phyloP scores from a whole-genome alignment of 2,888 invertebrate genomes.

The Morpho helenor region DNA sequence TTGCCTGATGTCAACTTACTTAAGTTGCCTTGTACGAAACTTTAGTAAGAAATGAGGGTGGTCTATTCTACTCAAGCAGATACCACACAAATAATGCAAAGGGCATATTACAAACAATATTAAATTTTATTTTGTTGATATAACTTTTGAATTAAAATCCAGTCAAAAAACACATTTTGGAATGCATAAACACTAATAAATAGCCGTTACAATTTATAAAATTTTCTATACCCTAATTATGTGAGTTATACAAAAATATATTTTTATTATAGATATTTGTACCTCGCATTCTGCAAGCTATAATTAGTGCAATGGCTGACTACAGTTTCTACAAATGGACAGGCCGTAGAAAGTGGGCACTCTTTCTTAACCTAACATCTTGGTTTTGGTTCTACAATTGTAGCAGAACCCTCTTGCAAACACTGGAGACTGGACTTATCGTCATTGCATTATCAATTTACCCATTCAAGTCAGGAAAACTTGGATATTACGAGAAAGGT shows the following conservation, averaged over 20 bases:
- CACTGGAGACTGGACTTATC: conserved; percentile 89
- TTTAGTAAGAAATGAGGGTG: too few species aligned
- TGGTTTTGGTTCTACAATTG: conserved; percentile 97
- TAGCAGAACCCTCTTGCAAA: conserved; percentile 92
- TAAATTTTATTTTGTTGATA: too few species aligned
- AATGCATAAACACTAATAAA: too few species aligned
- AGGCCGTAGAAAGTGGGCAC: conserved; percentile 86
- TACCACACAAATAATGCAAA: too few species aligned
- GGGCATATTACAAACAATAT: too few species aligned
- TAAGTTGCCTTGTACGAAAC: too few species aligned
- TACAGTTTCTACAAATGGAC: conserved; percentile 85
- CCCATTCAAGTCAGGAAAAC: conserved; percentile 80
- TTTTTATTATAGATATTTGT: conserved; percentile 77
- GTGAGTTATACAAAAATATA: not conserved
- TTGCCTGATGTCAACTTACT: too few species aligned
- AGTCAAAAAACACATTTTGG: too few species aligned
- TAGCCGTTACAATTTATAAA: too few species aligned
- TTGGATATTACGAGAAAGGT: conserved; percentile 61
- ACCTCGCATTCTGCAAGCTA: conserved; percentile 91
- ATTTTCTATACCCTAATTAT: too few species aligned
- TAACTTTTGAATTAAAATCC: too few species aligned
- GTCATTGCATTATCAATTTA: conserved; percentile 89
- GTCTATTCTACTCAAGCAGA: too few species aligned
- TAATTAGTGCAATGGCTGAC: conserved; percentile 88
- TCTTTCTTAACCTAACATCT: conserved; percentile 85